These are phyloP conservation scores for Cotesia typhae DNA, from an alignment of 1,140 invertebrate genomes.

Conservation along the genomic window DNA sequence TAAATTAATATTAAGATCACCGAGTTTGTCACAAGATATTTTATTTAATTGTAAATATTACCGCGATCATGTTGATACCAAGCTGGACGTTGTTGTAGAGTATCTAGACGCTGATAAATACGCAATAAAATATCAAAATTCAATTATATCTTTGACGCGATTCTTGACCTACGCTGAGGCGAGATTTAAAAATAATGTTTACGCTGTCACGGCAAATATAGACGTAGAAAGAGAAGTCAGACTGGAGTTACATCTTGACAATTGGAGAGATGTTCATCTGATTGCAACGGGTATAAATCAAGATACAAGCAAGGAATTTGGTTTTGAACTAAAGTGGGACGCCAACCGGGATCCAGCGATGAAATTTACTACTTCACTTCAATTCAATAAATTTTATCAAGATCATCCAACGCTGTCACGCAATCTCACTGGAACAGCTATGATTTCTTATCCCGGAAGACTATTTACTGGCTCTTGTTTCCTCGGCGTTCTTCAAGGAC, in stretches of 20 bases:
- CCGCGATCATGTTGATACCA: slow-evolving; percentile 70
- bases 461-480: slow-evolving; percentile 71
- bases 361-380: slow-evolving; percentile 70
- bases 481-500: slow-evolving; percentile 53
- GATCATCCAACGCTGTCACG: slow-evolving; percentile 49
- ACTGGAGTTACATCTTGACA: slow-evolving; percentile 78
- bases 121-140: slow-evolving; percentile 69
- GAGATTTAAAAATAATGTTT: slow-evolving; percentile 72
- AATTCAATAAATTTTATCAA: slow-evolving; percentile 58
- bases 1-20: slow-evolving; percentile 75
- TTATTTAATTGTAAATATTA: slow-evolving; percentile 70
- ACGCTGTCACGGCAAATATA: slow-evolving; percentile 68
- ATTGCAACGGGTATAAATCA: slow-evolving; percentile 69
- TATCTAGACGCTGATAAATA: slow-evolving; percentile 72
- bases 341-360: slow-evolving; percentile 81
- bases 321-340: slow-evolving; percentile 81
- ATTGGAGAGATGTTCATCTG: slow-evolving; percentile 77
- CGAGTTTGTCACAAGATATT: slow-evolving; percentile 73
- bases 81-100: slow-evolving; percentile 66
- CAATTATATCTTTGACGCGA: slow-evolving; percentile 66
- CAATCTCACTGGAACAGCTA: slow-evolving; percentile 68
- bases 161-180: slow-evolving; percentile 72
- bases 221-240: slow-evolving; percentile 63
- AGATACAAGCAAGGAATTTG: slow-evolving; percentile 69
- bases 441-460: slow-evolving; percentile 79